phyloP scores from a whole-genome alignment of 2,113 vertebrate genomes.

The Anthoscopus minutus region DNA sequence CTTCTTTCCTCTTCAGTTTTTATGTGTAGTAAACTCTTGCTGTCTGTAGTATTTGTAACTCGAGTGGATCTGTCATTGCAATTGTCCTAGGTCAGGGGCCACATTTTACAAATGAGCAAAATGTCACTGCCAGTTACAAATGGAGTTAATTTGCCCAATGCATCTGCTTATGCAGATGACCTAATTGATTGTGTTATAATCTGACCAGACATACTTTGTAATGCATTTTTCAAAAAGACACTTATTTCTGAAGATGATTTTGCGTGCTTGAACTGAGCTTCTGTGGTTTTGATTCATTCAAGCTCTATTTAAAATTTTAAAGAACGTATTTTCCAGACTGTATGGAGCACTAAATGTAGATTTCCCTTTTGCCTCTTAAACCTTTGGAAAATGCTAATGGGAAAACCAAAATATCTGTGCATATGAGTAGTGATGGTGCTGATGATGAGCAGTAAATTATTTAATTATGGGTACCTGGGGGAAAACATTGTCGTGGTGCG shows the following conservation, averaged over 20 bases:
- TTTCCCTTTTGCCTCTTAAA: not conserved
- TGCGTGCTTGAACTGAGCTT: not conserved
- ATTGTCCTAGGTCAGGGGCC: not conserved
- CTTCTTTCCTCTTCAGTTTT: not conserved
- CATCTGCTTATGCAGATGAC: not conserved
- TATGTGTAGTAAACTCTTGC: not conserved
- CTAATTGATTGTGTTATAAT: not conserved
- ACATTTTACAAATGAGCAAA: not conserved
- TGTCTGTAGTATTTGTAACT: not conserved
- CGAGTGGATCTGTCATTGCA: not conserved
- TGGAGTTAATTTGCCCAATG: not conserved
- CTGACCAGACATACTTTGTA: not conserved
- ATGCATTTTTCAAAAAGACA: not conserved
- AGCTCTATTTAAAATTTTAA: not conserved
- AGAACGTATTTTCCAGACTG: not conserved
- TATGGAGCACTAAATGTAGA: not conserved
- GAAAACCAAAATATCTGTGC: not conserved
- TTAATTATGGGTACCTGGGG: not conserved
- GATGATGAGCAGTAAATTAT: not conserved
- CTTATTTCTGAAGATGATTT: not conserved
- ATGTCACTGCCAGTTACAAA: not conserved
- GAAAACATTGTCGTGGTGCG: constrained; percentile 39
- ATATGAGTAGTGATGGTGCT: not conserved
- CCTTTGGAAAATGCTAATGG: not conserved
- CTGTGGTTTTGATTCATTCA: not conserved